Conservation (phyloP, 2,113 vertebrate genomes). For the Megalops atlanticus region DNA sequence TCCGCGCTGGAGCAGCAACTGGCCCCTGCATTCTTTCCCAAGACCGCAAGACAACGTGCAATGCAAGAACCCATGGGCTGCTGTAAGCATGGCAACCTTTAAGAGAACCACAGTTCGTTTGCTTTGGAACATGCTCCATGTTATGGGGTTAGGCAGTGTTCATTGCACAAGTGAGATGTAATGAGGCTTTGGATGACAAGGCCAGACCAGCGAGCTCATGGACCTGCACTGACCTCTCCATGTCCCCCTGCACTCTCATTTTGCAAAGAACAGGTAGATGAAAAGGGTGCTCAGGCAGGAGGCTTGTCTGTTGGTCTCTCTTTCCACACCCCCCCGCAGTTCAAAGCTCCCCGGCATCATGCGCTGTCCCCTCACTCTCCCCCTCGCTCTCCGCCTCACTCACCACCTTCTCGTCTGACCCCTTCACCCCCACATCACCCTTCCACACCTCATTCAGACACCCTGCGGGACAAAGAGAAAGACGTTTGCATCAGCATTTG, state of each 20-base stretch:
- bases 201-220: neutral
- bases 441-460: slow-evolving; percentile 81
- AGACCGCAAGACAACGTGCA: neutral
- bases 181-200: neutral
- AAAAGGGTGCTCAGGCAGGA: too few species aligned
- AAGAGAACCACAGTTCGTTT: neutral
- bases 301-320: too few species aligned
- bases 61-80: neutral
- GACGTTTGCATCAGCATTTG: neutral
- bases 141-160: neutral
- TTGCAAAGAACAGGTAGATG: neutral
- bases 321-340: too few species aligned
- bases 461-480: slow-evolving; percentile 56
- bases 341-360: slow-evolving; percentile 74
- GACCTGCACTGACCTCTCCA: neutral
- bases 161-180: too few species aligned
- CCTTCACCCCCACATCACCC: slow-evolving; percentile 60
- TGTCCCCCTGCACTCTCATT: neutral
- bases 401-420: slow-evolving; percentile 39
- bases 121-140: neutral
- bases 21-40: neutral
- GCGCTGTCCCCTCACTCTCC: slow-evolving; percentile 35
- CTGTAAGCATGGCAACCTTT: neutral
- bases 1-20: neutral
- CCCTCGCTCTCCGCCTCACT: neutral